A percentile compares a stretch with the other conserved stretches of the same genome.
Conservation (phyloP, 2,888 invertebrate species). For the Phortica okadai region DNA sequence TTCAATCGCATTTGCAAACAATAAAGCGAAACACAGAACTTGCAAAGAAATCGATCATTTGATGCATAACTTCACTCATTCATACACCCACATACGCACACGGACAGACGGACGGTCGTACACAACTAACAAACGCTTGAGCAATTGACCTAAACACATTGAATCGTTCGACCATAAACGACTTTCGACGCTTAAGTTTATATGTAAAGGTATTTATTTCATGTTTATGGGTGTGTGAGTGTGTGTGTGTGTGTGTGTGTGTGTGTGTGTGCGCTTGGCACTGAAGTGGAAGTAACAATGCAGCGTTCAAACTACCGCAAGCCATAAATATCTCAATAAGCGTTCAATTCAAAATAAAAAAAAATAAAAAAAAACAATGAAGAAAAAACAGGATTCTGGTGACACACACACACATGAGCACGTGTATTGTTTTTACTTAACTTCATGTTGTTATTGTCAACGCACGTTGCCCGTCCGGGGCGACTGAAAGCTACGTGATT, state of each 20-base stretch:
- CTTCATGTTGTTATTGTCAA: neutral
- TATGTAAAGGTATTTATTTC: no score
- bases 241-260: neutral
- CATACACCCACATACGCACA: conserved; percentile 1
- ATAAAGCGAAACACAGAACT: neutral
- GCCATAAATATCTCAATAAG: conserved; percentile 37
- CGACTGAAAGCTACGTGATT: conserved; percentile 16
- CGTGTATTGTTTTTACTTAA: conserved; percentile 29
- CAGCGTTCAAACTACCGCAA: conserved; percentile 22
- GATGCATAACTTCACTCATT: conserved; percentile 11
- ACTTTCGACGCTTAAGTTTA: conserved; percentile 10
- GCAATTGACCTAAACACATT: conserved; percentile 29
- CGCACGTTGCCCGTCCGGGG: conserved; percentile 8
- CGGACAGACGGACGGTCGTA: conserved; percentile 33
- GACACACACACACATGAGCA: conserved; percentile 5
- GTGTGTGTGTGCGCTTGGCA: neutral
- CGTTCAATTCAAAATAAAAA: conserved; percentile 21
- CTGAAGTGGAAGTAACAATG: neutral
- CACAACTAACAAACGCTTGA: neutral
- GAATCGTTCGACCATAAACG: conserved; percentile 21
- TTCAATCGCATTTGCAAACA: neutral
- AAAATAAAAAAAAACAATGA: neutral
- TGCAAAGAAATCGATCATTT: neutral
- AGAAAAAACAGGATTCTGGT: conserved; percentile 1
- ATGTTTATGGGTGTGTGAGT: no score